Evolutionary conservation across 2,113 vertebrate genomes (phyloP).

Genomic region (Phoxinus phoxinus): DNA sequence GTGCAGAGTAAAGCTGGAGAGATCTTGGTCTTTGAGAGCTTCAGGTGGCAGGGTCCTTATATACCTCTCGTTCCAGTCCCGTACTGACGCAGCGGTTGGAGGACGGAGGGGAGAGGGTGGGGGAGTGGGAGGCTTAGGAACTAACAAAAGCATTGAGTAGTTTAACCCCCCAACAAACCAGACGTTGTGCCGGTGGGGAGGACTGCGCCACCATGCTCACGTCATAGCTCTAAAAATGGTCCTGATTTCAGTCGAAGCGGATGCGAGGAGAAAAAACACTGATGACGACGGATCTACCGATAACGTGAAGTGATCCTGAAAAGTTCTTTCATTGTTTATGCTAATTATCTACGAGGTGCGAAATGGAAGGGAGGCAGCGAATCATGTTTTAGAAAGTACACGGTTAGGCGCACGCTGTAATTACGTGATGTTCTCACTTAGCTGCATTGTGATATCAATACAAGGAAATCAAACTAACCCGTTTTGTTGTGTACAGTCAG

Average conservation of each 20-base stretch:
- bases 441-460: conserved; percentile 38
- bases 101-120: conserved; percentile 60
- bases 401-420: conserved; percentile 6
- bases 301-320: conserved; percentile 15
- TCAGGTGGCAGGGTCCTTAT: conserved; percentile 75
- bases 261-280: conserved; percentile 34
- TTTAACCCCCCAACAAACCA: conserved; percentile 70
- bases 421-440: conserved; percentile 25
- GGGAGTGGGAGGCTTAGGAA: conserved; percentile 65
- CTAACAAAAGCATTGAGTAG: conserved; percentile 69
- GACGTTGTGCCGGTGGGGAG: conserved; percentile 52
- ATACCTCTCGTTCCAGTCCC: conserved; percentile 69
- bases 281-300: conserved; percentile 27
- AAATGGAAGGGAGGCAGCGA: neutral
- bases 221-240: conserved; percentile 59
- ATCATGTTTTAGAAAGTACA: conserved; percentile 5
- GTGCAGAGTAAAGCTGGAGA: conserved; percentile 60
- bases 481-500: conserved; percentile 44
- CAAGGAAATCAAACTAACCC: conserved; percentile 27
- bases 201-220: conserved; percentile 54
- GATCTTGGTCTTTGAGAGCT: conserved; percentile 70
- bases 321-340: conserved; percentile 18
- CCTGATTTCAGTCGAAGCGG: conserved; percentile 52
- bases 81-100: conserved; percentile 75
- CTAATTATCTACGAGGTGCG: conserved; percentile 28